Evolutionary conservation across 2,113 vertebrate species (phyloP).

Genomic region (Chrysemys picta): DNA sequence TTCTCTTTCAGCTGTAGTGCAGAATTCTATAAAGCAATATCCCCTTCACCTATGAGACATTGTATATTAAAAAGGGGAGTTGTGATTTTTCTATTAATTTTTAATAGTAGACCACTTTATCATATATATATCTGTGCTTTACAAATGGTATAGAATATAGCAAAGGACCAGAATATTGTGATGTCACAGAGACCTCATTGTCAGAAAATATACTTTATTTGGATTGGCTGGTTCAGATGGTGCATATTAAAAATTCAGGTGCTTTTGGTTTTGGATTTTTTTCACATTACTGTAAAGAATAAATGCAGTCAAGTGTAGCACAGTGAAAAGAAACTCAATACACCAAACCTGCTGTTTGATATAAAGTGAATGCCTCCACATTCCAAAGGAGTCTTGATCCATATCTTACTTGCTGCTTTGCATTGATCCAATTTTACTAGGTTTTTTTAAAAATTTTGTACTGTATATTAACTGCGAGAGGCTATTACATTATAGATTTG

Average conservation of each 20-base stretch:
- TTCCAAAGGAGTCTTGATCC: slow-evolving; percentile 43
- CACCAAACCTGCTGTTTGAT: background rate
- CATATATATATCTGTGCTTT: background rate
- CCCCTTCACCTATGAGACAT: background rate
- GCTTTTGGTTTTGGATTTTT: slow-evolving; percentile 38
- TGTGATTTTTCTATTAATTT: background rate
- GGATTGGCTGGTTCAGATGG: slow-evolving; percentile 27
- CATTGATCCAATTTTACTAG: slow-evolving; percentile 36
- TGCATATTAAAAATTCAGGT: slow-evolving; percentile 25
- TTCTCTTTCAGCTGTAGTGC: background rate
- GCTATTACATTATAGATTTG: slow-evolving; percentile 11
- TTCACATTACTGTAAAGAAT: slow-evolving; percentile 32
- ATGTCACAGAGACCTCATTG: slow-evolving; percentile 2
- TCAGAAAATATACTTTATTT: slow-evolving; percentile 17
- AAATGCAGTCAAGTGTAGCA: slow-evolving; percentile 50
- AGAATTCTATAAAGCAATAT: background rate
- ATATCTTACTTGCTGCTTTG: slow-evolving; percentile 47
- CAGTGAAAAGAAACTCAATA: background rate
- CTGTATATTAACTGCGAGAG: slow-evolving; percentile 47
- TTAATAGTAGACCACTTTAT: background rate
- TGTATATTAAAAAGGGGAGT: slow-evolving; percentile 22
- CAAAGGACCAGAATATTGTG: slow-evolving; percentile 26
- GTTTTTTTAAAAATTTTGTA: slow-evolving; percentile 2
- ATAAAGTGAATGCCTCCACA: slow-evolving; percentile 31
- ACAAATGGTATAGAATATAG: background rate